Conservation (phyloP, 2,888 invertebrate genomes). For the Drosophila neonasuta region DNA sequence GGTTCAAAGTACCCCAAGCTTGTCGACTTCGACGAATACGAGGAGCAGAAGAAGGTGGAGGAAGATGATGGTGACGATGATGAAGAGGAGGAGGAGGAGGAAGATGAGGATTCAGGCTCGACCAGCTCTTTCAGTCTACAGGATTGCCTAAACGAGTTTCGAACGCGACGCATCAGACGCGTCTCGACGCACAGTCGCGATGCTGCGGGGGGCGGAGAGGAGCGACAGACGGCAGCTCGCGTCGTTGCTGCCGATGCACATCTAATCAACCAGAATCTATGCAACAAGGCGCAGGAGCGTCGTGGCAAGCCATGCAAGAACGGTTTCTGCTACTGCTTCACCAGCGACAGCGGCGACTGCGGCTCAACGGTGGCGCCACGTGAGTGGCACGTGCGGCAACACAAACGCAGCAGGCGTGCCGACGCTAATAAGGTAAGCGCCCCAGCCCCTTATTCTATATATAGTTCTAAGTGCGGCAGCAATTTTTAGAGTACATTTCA, state of each 20-base stretch:
- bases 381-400: slow-evolving; percentile 63
- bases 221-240: background rate
- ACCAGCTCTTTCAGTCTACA: slow-evolving; percentile 79
- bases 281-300: slow-evolving; percentile 79
- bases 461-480: too few species aligned
- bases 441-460: background rate
- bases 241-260: slow-evolving; percentile 63
- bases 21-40: slow-evolving; percentile 22
- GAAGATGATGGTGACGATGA: slow-evolving; percentile 51
- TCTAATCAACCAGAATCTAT: slow-evolving; percentile 79
- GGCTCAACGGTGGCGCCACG: slow-evolving; percentile 54
- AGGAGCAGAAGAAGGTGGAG: slow-evolving; percentile 53
- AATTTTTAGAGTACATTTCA: too few species aligned
- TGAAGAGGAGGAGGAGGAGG: slow-evolving; percentile 56
- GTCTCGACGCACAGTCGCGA: slow-evolving; percentile 71
- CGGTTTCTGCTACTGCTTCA: slow-evolving; percentile 82
- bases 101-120: slow-evolving; percentile 67
- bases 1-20: slow-evolving; percentile 50
- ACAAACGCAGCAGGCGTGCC: slow-evolving; percentile 64
- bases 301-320: slow-evolving; percentile 80
- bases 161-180: slow-evolving; percentile 76
- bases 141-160: slow-evolving; percentile 80
- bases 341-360: slow-evolving; percentile 81
- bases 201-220: slow-evolving; percentile 15
- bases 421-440: slow-evolving; percentile 62